phyloP scores from a whole-genome alignment of 2,113 vertebrate species.

The Lamprologus sp. region DNA sequence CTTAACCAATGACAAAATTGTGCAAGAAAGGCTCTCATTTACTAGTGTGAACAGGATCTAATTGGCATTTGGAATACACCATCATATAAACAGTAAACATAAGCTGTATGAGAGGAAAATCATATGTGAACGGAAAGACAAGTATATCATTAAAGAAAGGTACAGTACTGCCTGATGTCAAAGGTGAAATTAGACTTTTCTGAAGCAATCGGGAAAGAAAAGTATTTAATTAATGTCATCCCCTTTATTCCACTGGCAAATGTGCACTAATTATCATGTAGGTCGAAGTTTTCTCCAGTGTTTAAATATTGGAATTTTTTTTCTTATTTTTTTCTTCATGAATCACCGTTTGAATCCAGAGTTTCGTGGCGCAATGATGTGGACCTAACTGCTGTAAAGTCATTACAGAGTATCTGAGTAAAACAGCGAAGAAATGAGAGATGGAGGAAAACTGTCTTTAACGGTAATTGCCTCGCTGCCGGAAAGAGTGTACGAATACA shows the following conservation, averaged over 20 bases:
- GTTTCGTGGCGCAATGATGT: neutral
- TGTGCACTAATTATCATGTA: neutral
- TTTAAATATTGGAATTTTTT: neutral
- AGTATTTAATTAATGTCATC: neutral
- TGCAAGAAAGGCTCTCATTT: neutral
- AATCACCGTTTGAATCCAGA: neutral
- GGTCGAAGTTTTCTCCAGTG: neutral
- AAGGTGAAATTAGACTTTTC: neutral
- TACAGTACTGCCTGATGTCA: neutral
- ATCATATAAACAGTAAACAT: neutral
- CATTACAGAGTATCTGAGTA: neutral
- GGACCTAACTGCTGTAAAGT: neutral
- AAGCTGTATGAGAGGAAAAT: neutral
- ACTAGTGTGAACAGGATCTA: neutral
- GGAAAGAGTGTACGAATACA: neutral
- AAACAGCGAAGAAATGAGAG: neutral
- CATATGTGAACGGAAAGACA: neutral
- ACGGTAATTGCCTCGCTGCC: neutral
- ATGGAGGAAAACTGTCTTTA: neutral
- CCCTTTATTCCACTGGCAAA: neutral
- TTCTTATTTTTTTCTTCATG: neutral
- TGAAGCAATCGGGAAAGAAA: neutral
- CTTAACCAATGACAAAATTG: neutral
- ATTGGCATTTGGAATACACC: neutral
- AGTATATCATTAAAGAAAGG: neutral